Evolutionary conservation across 2,797 vertebrate genomes (phyloP), one percentile per base, ranked within the genome.

Genomic region (Tragopan temminckii): DNA sequence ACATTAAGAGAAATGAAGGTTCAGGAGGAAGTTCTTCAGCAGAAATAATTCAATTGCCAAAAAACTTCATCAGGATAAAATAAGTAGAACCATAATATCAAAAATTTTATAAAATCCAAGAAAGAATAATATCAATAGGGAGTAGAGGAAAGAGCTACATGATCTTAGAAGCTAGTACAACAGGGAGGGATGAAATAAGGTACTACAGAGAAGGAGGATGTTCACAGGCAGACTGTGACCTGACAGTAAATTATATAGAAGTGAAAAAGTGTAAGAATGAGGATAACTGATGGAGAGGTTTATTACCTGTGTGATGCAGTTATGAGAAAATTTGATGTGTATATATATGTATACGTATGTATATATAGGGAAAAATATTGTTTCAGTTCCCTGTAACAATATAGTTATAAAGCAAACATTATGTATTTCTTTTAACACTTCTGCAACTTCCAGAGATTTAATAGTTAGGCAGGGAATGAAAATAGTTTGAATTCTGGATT

Each of bases 41-140:
- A 87, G 80, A 95, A 92, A 80, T 91, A 77, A 79, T 90, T 79
- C 84, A 50, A 79, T 80, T 77, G 38, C 35, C 40, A 74, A 91
- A 71, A 72, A 96, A 72, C 55, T 70, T 40, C n/a, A 38, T 15
- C 40, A 74, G 72, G 46, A 88, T 64, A 70, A 89, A 94, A 74
- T 70, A 92, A 70, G 46, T 57, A 77, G 31, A 33, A 43, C 19
- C 59, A 19, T 67, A 85, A 77, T 67, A 87, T 53, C 17, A 31
- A 53, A 52, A 31, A 53, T 81, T 89, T 89, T 79, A 59, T 90
- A 74, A 80, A 42, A 57, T 12, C 9, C 76, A 52, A 79, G 76
- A 84, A 94, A 90, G 35, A 90, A 79, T 55, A 90, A 59, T 70
- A 74, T 82, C 71, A 74, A 13, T 80, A 82, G 16, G 45, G 8